phyloP scores from a whole-genome alignment of 2,797 vertebrate genomes.

The Tenualosa thibaudeaui region DNA sequence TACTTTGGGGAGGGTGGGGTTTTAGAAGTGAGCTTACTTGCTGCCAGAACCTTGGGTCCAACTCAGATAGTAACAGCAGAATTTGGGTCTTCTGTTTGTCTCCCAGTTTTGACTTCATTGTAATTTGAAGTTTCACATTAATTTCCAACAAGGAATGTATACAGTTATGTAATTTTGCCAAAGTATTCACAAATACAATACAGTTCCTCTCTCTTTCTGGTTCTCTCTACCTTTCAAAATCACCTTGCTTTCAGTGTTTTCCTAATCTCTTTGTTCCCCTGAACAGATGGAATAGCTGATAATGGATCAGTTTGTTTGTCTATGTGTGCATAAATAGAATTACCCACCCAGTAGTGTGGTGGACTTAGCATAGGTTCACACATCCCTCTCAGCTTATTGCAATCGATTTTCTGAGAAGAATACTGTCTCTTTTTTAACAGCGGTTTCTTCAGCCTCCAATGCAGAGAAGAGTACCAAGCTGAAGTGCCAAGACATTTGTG shows the following conservation, averaged over 20 bases:
- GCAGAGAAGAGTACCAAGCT: neutral
- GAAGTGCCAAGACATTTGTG: slow-evolving; percentile 20
- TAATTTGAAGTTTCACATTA: neutral
- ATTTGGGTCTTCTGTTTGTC: neutral
- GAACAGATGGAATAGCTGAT: neutral
- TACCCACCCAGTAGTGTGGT: neutral
- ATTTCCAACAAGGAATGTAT: neutral
- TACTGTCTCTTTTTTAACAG: neutral
- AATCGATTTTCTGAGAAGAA: neutral
- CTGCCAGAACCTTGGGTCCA: neutral
- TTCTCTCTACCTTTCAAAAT: neutral
- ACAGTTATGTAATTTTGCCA: neutral
- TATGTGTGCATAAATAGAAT: neutral
- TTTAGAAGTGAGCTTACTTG: neutral
- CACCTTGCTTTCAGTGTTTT: neutral
- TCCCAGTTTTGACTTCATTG: neutral
- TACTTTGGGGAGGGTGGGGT: neutral
- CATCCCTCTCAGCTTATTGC: neutral
- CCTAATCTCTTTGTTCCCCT: neutral
- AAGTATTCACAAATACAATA: neutral
- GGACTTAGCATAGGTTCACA: neutral
- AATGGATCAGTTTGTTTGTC: neutral
- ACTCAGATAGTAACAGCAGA: neutral
- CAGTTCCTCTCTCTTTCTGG: slow-evolving; percentile 23
- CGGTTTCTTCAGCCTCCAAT: neutral